Conservation (phyloP, 2,888 invertebrate genomes). For the Arenicola marina region DNA sequence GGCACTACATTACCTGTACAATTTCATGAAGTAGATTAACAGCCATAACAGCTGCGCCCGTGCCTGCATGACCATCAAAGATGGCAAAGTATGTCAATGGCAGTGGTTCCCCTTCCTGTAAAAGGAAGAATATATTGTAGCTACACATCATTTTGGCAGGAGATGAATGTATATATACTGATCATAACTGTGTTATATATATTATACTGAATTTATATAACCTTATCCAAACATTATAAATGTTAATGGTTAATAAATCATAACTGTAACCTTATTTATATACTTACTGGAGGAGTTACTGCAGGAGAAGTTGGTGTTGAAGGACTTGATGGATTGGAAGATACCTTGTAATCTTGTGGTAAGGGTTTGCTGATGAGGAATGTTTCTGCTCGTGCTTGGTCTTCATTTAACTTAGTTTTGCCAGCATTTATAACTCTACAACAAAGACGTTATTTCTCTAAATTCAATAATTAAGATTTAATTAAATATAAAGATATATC, state of each 20-base stretch:
- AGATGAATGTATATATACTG: no score
- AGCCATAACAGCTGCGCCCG: conserved; percentile 78
- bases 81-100: conserved; percentile 83
- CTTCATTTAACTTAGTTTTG: conserved; percentile 78
- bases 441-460: no score
- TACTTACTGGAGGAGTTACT: no score
- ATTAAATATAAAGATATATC: no score
- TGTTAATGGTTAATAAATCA: no score
- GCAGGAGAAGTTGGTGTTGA: background rate
- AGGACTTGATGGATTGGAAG: background rate
- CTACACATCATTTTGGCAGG: no score
- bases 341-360: background rate
- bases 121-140: no score
- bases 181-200: background rate
- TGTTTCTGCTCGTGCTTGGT: conserved; percentile 67
- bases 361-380: background rate
- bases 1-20: conserved; percentile 64
- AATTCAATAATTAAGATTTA: no score
- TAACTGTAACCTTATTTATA: no score
- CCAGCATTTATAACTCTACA: conserved; percentile 78
- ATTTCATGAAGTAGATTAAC: conserved; percentile 78
- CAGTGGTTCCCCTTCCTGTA: no score
- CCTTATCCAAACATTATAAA: no score
- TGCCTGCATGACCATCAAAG: conserved; percentile 86
- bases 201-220: no score